A percentile compares a stretch with the other conserved stretches of the same genome.
Conservation (phyloP, 2,113 vertebrate species). For the Macquaria ambigua region DNA sequence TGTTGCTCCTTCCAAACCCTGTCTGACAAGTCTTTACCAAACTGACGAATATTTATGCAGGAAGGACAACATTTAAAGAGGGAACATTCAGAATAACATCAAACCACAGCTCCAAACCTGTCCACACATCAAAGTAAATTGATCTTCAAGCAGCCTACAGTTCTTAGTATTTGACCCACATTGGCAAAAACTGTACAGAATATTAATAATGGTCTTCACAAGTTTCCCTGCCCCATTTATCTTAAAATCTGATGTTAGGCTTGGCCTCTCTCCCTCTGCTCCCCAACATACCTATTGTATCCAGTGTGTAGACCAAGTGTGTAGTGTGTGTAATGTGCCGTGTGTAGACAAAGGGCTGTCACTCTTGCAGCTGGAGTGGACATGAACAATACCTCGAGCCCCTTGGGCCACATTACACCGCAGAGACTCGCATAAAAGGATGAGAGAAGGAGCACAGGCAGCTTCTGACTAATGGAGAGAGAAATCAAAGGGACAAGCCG, state of each 20-base stretch:
- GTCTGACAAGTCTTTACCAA: not conserved
- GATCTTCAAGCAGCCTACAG: not conserved
- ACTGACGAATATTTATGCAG: not conserved
- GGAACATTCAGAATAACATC: not conserved
- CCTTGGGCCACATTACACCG: slow-evolving; percentile 75
- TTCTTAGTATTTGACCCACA: slow-evolving; percentile 24
- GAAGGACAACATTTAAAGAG: not conserved
- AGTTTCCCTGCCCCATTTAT: slow-evolving; percentile 28
- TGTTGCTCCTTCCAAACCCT: slow-evolving; percentile 16
- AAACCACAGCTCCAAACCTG: not conserved
- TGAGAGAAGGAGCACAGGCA: slow-evolving; percentile 31
- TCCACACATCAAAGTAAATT: not conserved
- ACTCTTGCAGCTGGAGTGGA: slow-evolving; percentile 74
- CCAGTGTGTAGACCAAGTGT: slow-evolving; percentile 57
- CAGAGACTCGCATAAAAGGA: slow-evolving; percentile 63
- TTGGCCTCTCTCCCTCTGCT: not conserved
- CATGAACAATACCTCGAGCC: slow-evolving; percentile 71
- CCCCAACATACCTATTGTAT: slow-evolving; percentile 36
- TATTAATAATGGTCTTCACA: slow-evolving; percentile 10
- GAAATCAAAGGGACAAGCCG: slow-evolving; percentile 37
- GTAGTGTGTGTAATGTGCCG: slow-evolving; percentile 43
- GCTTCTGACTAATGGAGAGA: slow-evolving; percentile 63
- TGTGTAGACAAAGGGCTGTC: slow-evolving; percentile 67
- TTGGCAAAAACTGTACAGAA: slow-evolving; percentile 7
- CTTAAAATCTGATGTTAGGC: slow-evolving; percentile 15